phyloP scores from a whole-genome alignment of 2,113 vertebrate species.

The Xiphophorus hellerii region DNA sequence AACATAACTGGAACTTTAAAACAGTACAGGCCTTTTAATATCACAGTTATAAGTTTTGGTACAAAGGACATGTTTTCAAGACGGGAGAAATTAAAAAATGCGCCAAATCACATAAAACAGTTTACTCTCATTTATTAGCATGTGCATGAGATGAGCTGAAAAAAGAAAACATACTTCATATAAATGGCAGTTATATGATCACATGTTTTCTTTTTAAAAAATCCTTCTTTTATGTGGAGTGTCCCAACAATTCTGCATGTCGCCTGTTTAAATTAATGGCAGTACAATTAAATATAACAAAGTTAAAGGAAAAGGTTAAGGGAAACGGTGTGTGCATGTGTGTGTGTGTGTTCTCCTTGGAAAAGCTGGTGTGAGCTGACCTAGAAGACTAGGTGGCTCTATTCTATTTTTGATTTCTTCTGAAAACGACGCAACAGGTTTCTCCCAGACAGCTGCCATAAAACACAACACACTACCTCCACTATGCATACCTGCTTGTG shows the following conservation, averaged over 20 bases:
- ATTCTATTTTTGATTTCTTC: conserved; percentile 66
- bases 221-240: neutral
- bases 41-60: too few relatives aligned
- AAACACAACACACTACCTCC: conserved; percentile 44
- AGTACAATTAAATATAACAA: conserved; percentile 1
- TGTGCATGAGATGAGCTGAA: too few relatives aligned
- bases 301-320: neutral
- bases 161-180: too few relatives aligned
- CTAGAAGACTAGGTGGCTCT: conserved; percentile 41
- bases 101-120: too few relatives aligned
- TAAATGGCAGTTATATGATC: too few relatives aligned
- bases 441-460: conserved; percentile 60
- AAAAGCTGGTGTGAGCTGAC: conserved; percentile 47
- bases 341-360: neutral
- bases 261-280: conserved; percentile 26
- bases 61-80: too few relatives aligned
- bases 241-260: conserved; percentile 6
- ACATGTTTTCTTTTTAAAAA: too few relatives aligned
- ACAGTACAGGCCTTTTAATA: too few relatives aligned
- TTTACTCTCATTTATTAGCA: too few relatives aligned
- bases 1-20: too few relatives aligned
- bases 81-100: too few relatives aligned
- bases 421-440: conserved; percentile 56
- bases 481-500: conserved; percentile 22
- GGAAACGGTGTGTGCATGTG: conserved; percentile 7